phyloP scores from a whole-genome alignment of 2,113 vertebrate genomes.

The Alaudala cheleensis region DNA sequence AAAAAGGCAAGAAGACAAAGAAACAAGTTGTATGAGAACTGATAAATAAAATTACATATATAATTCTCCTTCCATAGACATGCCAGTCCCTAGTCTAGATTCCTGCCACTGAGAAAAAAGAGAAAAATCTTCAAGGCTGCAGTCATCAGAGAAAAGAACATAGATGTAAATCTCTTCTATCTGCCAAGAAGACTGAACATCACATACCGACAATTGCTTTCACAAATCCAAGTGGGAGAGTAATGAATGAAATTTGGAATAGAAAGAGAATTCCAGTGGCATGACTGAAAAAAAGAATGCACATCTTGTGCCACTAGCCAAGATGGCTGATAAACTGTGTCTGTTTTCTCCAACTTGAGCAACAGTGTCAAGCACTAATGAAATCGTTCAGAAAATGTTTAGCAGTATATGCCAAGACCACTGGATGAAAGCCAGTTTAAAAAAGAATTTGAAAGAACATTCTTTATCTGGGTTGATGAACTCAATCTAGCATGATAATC shows the following conservation, averaged over 20 bases:
- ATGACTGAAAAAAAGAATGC: neutral
- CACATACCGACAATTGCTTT: neutral
- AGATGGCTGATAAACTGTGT: neutral
- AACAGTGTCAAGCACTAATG: neutral
- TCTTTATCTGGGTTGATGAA: neutral
- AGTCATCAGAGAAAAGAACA: neutral
- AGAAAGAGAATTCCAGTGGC: neutral
- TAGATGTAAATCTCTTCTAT: neutral
- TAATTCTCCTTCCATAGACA: neutral
- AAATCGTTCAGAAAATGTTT: neutral
- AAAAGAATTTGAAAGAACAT: neutral
- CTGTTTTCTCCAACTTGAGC: neutral
- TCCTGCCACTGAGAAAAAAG: neutral
- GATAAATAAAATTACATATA: neutral
- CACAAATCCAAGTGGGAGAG: neutral
- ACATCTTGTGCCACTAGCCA: neutral
- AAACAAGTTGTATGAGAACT: neutral
- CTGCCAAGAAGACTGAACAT: neutral
- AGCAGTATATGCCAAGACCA: neutral
- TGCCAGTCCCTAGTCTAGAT: neutral
- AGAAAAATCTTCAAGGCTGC: neutral
- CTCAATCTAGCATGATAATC: neutral
- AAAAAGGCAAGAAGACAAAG: neutral
- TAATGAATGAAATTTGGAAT: constrained; percentile 17
- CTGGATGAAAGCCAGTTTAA: neutral